A percentile compares a stretch with the other conserved stretches of the same genome.
Conservation (phyloP, 2,113 vertebrate genomes). For the Phyllopteryx taeniolatus region DNA sequence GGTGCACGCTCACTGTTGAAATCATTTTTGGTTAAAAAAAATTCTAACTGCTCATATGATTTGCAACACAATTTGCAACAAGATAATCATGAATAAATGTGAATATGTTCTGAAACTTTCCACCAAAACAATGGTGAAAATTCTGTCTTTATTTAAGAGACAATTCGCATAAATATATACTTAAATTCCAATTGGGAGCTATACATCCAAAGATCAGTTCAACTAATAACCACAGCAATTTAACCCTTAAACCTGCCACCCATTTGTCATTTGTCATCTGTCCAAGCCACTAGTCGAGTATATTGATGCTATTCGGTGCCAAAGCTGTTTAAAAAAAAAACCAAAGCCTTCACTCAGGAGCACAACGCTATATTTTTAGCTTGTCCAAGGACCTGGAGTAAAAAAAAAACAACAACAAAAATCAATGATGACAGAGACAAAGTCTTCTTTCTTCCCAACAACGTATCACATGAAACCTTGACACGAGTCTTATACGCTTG, state of each 20-base stretch:
- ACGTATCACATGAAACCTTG: slow-evolving; percentile 27
- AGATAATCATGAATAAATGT: no score
- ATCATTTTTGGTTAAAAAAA: no score
- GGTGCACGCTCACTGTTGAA: no score
- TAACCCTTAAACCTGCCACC: neutral
- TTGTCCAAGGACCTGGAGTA: slow-evolving; percentile 44
- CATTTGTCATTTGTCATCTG: neutral
- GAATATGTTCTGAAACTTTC: no score
- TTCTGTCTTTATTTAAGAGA: neutral
- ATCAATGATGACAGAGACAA: slow-evolving; percentile 59
- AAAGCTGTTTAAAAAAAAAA: slow-evolving; percentile 30
- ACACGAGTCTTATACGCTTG: neutral
- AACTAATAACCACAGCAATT: neutral
- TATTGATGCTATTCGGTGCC: neutral
- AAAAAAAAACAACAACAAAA: slow-evolving; percentile 23
- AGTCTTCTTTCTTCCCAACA: slow-evolving; percentile 21
- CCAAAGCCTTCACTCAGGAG: slow-evolving; percentile 28
- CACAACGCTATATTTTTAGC: slow-evolving; percentile 58
- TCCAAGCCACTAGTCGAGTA: neutral
- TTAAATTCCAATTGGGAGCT: neutral
- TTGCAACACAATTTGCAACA: no score
- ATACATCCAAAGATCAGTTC: neutral
- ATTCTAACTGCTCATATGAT: no score
- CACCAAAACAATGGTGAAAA: no score
- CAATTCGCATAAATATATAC: neutral